A percentile compares a stretch with the other conserved stretches of the same genome.
Conservation (phyloP, 2,888 invertebrate species). For the Timema podura region DNA sequence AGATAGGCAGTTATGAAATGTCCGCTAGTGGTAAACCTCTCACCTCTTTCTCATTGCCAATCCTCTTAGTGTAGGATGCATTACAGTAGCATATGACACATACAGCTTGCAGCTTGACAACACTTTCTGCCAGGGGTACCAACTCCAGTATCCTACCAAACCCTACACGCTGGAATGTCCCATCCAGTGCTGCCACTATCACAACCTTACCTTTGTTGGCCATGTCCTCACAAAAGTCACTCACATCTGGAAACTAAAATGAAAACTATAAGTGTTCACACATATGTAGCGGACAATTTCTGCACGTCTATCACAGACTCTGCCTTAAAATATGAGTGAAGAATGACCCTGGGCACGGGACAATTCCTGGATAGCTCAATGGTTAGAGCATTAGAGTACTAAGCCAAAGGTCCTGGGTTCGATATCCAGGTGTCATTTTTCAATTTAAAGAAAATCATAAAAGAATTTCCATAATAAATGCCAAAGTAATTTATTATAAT, state of each 20-base stretch:
- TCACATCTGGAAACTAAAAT: slow-evolving; percentile 49
- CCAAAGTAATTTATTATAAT: too few species aligned
- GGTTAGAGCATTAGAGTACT: too few species aligned
- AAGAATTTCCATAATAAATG: too few species aligned
- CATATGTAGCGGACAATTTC: too few species aligned
- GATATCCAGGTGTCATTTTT: too few species aligned
- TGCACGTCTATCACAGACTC: too few species aligned
- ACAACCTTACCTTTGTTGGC: slow-evolving; percentile 54
- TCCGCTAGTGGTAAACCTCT: slow-evolving; percentile 8
- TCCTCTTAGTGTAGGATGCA: slow-evolving; percentile 51
- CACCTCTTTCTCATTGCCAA: slow-evolving; percentile 46
- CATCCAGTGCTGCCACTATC: slow-evolving; percentile 56
- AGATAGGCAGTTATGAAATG: background rate
- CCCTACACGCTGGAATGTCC: slow-evolving; percentile 49
- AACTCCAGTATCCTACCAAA: slow-evolving; percentile 48
- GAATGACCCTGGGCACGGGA: too few species aligned
- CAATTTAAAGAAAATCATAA: too few species aligned
- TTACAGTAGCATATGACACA: slow-evolving; percentile 51
- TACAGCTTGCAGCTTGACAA: slow-evolving; percentile 51
- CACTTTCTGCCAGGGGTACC: slow-evolving; percentile 51
- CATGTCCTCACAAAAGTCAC: slow-evolving; percentile 49
- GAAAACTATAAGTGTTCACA: slow-evolving; percentile 16
- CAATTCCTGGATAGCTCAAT: too few species aligned
- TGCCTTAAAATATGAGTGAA: too few species aligned
- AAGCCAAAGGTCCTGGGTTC: too few species aligned